phyloP scores from a whole-genome alignment of 2,888 invertebrate genomes.

The Endomychus coccineus region DNA sequence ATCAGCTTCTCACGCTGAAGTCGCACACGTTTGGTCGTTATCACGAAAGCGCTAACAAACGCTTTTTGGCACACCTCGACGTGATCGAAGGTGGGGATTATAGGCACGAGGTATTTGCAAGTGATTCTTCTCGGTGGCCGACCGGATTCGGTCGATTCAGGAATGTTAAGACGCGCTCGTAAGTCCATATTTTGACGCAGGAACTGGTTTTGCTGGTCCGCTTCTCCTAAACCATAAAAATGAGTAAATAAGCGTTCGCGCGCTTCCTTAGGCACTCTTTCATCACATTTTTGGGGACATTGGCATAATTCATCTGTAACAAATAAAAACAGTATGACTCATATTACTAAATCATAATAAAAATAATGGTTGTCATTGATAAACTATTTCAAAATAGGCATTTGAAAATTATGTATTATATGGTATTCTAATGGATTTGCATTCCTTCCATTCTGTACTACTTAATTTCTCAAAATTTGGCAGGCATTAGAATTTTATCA shows the following conservation, averaged over 20 bases:
- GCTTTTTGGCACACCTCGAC: slow-evolving; percentile 50
- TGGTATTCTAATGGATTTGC: no score
- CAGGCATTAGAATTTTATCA: no score
- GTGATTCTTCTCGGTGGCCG: slow-evolving; percentile 45
- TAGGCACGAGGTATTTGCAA: slow-evolving; percentile 48
- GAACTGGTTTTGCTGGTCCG: slow-evolving; percentile 46
- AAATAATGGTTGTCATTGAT: background rate
- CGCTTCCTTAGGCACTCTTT: slow-evolving; percentile 43
- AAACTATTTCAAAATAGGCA: background rate
- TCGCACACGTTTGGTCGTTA: slow-evolving; percentile 49
- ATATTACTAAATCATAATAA: background rate
- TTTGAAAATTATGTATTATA: no score
- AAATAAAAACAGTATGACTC: slow-evolving; percentile 15
- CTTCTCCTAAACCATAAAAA: slow-evolving; percentile 47
- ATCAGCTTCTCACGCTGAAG: slow-evolving; percentile 48
- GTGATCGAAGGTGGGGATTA: slow-evolving; percentile 33
- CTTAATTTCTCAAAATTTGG: no score
- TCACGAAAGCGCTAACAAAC: slow-evolving; percentile 49
- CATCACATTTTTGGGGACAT: slow-evolving; percentile 50
- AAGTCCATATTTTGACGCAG: slow-evolving; percentile 47
- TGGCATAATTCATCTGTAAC: slow-evolving; percentile 46
- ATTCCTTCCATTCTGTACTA: no score
- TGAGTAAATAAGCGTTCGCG: slow-evolving; percentile 45
- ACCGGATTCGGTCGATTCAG: slow-evolving; percentile 35
- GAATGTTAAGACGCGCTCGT: slow-evolving; percentile 41